These are phyloP conservation scores for Psylliodes chrysocephalus DNA, from an alignment of 2,888 invertebrate genomes.

Conservation along the genomic window DNA sequence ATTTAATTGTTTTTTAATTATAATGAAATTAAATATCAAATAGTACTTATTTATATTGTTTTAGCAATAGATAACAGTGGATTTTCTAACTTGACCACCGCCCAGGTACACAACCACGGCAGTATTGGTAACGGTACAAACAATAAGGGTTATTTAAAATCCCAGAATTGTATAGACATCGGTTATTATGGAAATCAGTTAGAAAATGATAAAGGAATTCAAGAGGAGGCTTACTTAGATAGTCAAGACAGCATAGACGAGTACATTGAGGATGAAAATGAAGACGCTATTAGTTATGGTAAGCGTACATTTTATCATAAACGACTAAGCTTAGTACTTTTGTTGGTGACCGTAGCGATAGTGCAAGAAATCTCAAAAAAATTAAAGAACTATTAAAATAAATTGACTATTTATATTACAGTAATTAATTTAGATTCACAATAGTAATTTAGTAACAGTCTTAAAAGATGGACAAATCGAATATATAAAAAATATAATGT, in stretches of 20 bases:
- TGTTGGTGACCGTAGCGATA: no score
- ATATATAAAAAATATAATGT: no score
- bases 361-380: no score
- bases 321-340: no score
- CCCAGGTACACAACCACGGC: slow-evolving; percentile 52
- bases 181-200: slow-evolving; percentile 36
- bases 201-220: slow-evolving; percentile 42
- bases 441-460: no score
- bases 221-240: slow-evolving; percentile 46
- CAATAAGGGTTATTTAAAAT: slow-evolving; percentile 51
- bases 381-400: no score
- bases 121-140: slow-evolving; percentile 36
- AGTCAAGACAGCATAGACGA: slow-evolving; percentile 65
- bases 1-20: no score
- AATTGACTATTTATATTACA: no score
- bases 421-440: no score
- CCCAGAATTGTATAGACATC: slow-evolving; percentile 64
- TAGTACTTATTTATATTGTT: neutral
- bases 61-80: slow-evolving; percentile 24
- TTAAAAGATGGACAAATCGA: no score
- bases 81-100: slow-evolving; percentile 52
- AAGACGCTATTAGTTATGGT: slow-evolving; percentile 43
- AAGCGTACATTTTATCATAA: no score
- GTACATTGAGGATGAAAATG: slow-evolving; percentile 62
- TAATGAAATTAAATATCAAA: no score